phyloP scores from a whole-genome alignment of 2,113 vertebrate genomes.

The Bucco capensis region DNA sequence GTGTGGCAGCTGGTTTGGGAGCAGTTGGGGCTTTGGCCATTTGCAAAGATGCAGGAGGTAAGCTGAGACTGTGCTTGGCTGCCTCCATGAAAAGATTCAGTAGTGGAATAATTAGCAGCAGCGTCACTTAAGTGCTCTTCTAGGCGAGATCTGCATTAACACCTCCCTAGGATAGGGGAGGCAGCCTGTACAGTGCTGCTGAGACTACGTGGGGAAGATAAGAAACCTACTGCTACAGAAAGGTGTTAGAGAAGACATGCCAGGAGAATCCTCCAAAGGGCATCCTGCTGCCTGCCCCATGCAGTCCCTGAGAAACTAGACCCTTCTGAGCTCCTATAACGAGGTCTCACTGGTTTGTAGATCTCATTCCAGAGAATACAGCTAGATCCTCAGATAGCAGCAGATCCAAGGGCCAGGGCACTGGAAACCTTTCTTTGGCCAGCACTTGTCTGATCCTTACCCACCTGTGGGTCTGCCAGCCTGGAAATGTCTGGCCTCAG shows the following conservation, averaged over 20 bases:
- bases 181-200: background rate
- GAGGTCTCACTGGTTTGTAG: background rate
- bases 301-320: background rate
- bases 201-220: background rate
- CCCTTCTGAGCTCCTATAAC: background rate
- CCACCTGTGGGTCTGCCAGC: slow-evolving; percentile 89
- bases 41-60: background rate
- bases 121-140: background rate
- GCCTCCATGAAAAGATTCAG: background rate
- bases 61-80: background rate
- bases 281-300: background rate
- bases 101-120: background rate
- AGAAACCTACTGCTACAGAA: background rate
- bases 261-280: accelerated
- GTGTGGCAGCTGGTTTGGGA: slow-evolving; percentile 17
- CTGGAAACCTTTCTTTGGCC: background rate
- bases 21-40: background rate
- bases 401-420: background rate
- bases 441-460: background rate
- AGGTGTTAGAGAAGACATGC: background rate
- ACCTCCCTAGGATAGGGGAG: background rate
- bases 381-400: background rate
- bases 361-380: background rate
- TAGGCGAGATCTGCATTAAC: background rate
- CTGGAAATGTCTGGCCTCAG: slow-evolving; percentile 87